Evolutionary conservation across 1,140 invertebrate species (phyloP).

Genomic region (Tetramorium parvispinum): DNA sequence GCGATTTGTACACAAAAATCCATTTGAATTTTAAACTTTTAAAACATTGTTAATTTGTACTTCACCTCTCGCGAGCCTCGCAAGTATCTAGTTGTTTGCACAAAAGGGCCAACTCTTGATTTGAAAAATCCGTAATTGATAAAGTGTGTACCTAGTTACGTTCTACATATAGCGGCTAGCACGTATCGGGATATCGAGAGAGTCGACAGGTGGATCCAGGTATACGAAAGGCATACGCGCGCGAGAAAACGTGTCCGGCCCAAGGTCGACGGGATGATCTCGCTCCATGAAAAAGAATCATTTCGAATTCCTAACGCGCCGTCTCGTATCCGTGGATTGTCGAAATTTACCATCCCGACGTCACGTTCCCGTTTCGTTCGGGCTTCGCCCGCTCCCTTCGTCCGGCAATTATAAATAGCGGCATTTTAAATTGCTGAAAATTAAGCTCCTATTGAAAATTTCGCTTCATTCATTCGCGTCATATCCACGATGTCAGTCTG

Average conservation of each 20-base stretch:
- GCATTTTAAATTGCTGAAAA: conserved; percentile 12
- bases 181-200: not conserved
- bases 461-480: not conserved
- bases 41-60: not conserved
- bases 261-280: conserved; percentile 39
- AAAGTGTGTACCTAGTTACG: not conserved
- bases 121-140: not conserved
- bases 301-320: conserved; percentile 22
- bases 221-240: conserved; percentile 25
- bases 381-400: not conserved
- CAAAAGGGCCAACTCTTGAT: not conserved
- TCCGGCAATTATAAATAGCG: not conserved
- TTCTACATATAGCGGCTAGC: conserved; percentile 1
- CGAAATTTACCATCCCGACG: conserved; percentile 24
- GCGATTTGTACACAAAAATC: not conserved
- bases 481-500: not conserved
- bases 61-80: not conserved
- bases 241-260: conserved; percentile 6
- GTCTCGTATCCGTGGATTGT: not conserved
- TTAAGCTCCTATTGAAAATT: conserved; percentile 24
- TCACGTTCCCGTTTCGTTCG: not conserved
- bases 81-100: not conserved
- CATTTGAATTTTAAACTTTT: not conserved
- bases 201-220: conserved; percentile 26
- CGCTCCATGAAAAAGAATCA: conserved; percentile 19